Evolutionary conservation across 2,797 vertebrate genomes (phyloP), one percentile per base, ranked within the genome.

Genomic region (Limosa lapponica): DNA sequence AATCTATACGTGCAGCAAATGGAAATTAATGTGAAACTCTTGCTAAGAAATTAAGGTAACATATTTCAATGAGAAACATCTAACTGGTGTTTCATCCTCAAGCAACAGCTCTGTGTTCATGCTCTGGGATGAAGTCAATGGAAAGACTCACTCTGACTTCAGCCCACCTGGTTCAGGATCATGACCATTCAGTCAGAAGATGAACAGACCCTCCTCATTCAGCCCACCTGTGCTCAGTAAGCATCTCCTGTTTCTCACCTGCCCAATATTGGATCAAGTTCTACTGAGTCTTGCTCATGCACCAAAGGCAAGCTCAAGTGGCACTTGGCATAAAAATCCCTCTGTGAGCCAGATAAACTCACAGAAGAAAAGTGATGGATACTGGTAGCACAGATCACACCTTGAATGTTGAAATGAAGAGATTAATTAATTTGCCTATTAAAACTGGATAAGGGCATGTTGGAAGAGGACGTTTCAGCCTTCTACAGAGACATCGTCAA

Each of bases 11-110:
- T 80, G 43, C 70, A 59, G 81, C 32, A 87, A 90, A 81, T 90
- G 79, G 81, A 95, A 89, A 88, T 90, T n/a, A 87, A 86, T 48
- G 24, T 80, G 90, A 90, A 88, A 71, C n/a, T 65, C 84, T 83
- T 83, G 69, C 64, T 81, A 67, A 81, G 67, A 96, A 92, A 92
- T 96, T 48, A 90, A 80, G 48, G 32, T 36, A 52, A 85, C 30
- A 16, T 78, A 80, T 81, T 92, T 92, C n/a, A 81, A 19, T 0
- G 0, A 77, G 52, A 83, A 90, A 23, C 10, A 66, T 72, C 73
- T 61, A 82, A 46, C 13, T n/a, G 13, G 41, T 7, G 51, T 44
- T 3, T 1, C 32, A 59, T 43, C 54, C 58, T 65, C 87, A 83
- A 83, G 57, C 58, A 72, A 48, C 69, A 83, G 51, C 37, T 91